phyloP scores from a whole-genome alignment of 2,113 vertebrate genomes.

The Microtus montanus region DNA sequence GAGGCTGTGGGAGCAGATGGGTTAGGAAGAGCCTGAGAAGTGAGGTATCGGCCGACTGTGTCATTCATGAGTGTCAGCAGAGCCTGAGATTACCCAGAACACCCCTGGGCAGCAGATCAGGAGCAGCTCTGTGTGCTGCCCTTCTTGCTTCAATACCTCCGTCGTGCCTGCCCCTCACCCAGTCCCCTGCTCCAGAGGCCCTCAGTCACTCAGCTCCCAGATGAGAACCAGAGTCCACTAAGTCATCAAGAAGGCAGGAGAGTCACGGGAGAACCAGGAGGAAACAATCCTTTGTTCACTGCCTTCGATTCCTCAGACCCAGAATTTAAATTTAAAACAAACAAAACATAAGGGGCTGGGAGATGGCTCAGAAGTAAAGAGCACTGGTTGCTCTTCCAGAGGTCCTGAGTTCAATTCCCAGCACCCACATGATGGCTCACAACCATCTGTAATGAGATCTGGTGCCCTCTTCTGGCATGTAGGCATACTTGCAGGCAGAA shows the following conservation, averaged over 20 bases:
- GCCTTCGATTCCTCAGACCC: neutral
- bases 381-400: neutral
- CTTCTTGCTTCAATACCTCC: neutral
- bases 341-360: neutral
- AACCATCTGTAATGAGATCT: neutral
- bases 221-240: constrained; percentile 33
- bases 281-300: constrained; percentile 21
- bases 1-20: neutral
- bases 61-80: neutral
- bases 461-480: neutral
- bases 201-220: neutral
- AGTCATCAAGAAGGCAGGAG: neutral
- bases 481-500: neutral
- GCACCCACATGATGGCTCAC: neutral
- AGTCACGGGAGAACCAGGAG: too few species aligned
- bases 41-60: neutral
- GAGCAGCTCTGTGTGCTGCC: neutral
- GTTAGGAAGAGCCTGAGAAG: neutral
- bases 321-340: neutral
- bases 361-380: neutral
- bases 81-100: neutral
- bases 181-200: neutral
- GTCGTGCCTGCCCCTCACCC: neutral
- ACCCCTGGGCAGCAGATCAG: neutral
- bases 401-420: neutral